Evolutionary conservation across 2,113 vertebrate genomes (phyloP), one percentile per base, ranked within the genome.

Genomic region (Propithecus coquereli): DNA sequence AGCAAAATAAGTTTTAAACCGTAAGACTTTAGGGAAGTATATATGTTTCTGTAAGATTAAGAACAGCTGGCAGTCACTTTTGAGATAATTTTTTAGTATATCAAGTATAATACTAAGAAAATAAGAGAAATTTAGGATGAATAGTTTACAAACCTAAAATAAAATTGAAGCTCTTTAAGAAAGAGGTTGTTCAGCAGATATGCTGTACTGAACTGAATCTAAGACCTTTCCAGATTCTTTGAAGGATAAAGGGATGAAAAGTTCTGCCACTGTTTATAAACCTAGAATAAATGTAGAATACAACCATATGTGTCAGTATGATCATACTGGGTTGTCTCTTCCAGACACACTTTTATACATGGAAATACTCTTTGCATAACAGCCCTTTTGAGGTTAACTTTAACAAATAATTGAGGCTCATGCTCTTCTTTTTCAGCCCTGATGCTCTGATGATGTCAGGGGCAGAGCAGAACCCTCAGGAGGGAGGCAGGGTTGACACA

Each of bases 381-480:
- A 74, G 45, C 90, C 89, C 61, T 91, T 76, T 73, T 79, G 61
- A 54, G 52, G 77, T 91, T 93, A 65, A 66, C 94, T 54, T 94
- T 90, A 95, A 88, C 93, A 79, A 97, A 95, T 94, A 94, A 97
- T 97, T 80, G 80, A 94, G 96, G 86, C 89, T 94, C 92, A 13
- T 96, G 81, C 91, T 96, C 96, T 96, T 97, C 95, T 94, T 96
- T 96, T 97, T 96, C 91, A 96, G 96, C 93, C 91, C 91, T 95
- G 94, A 94, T 94, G 93, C 94, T 97, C 94, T 97, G 97, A 94
- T 96, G 95, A 81, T 96, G 86, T 96, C 95, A 85, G 85, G 95
- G 93, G 90, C 95, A 96, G 94, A 90, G 93, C 79, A 97, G 96
- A 94, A 77, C 74, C 84, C 50, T 91, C 92, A 87, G 90, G 80